Evolutionary conservation across 37 sponge, comb jelly and placozoan species (phyloP).

Genomic region (Chondrilla cf. caribensis): DNA sequence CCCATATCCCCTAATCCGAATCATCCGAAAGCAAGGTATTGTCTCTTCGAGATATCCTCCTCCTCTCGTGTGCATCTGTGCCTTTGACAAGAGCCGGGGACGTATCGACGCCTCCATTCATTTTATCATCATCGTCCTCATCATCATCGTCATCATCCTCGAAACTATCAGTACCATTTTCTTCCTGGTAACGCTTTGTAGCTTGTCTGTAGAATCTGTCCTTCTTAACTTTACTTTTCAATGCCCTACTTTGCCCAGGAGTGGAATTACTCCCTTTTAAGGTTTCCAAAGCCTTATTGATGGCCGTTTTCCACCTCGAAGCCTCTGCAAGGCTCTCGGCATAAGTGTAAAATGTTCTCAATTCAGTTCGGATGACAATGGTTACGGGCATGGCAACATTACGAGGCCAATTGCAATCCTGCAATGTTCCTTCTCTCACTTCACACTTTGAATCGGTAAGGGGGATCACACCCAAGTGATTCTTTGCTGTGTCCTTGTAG

Average conservation of each 20-base stretch:
- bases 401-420: conserved; percentile 60
- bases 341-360: conserved; percentile 49
- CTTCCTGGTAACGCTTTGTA: neutral
- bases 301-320: conserved; percentile 42
- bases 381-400: conserved; percentile 18
- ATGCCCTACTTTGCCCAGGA: neutral
- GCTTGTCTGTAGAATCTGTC: neutral
- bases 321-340: conserved; percentile 47
- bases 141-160: conserved; percentile 12
- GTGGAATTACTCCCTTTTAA: neutral
- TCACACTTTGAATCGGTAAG: conserved; percentile 47
- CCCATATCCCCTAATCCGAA: no score
- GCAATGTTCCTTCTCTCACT: conserved; percentile 26
- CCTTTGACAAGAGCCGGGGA: no score
- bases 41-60: no score
- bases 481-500: conserved; percentile 61
- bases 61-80: no score
- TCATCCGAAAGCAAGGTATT: no score
- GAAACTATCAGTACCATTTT: neutral
- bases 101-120: neutral
- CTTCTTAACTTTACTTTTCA: neutral
- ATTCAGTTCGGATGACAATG: conserved; percentile 40
- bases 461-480: conserved; percentile 47
- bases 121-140: neutral
- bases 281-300: neutral